A percentile compares a stretch with the other conserved stretches of the same genome.
Conservation (phyloP, 2,797 vertebrate species). For the Tamandua tetradactyla region DNA sequence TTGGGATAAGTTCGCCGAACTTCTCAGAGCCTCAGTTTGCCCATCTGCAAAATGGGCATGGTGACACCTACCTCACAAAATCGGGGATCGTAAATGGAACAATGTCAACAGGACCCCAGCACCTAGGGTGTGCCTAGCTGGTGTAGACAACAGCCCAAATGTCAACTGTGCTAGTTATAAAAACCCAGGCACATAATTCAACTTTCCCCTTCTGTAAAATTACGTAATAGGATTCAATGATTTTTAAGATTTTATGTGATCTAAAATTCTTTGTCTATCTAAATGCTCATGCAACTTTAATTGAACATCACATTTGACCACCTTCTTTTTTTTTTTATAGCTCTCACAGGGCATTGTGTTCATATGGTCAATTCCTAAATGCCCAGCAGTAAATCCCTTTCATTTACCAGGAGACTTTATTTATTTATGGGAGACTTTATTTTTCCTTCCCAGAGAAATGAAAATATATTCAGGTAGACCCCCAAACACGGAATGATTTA, state of each 20-base stretch:
- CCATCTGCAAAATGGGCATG: not conserved
- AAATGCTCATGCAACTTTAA: not conserved
- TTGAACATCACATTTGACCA: not conserved
- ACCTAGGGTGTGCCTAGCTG: not conserved
- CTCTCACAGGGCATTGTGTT: not conserved
- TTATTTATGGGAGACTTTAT: not conserved
- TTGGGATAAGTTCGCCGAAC: not conserved
- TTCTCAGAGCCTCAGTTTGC: not conserved
- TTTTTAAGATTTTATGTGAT: not conserved
- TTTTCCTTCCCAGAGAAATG: not conserved
- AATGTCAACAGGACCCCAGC: not conserved
- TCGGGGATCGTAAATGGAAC: not conserved
- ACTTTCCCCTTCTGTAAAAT: slow-evolving; percentile 17
- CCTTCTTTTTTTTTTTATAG: not conserved
- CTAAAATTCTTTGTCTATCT: not conserved
- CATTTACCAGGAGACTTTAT: not conserved
- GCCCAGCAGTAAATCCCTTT: not conserved
- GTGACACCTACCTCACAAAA: not conserved
- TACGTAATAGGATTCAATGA: not conserved
- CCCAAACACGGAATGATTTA: not conserved
- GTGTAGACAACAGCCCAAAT: not conserved
- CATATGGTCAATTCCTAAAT: not conserved
- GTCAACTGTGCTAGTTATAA: not conserved
- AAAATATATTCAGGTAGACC: slow-evolving; percentile 1
- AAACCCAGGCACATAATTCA: not conserved